Evolutionary conservation across 2,113 vertebrate genomes (phyloP).

Genomic region (Siniperca knerii): DNA sequence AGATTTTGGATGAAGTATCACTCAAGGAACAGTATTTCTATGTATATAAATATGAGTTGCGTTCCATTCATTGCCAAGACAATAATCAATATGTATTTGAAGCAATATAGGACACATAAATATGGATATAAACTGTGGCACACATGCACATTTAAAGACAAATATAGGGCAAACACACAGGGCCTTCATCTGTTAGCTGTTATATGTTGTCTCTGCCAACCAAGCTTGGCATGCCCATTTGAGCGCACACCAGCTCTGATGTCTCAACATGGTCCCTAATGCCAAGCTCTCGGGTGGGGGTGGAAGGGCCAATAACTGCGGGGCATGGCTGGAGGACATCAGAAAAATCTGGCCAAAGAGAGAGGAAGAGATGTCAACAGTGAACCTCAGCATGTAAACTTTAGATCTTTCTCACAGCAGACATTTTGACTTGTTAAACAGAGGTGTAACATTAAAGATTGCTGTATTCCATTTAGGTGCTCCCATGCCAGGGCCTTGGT

Average conservation of each 20-base stretch:
- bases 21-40: not conserved
- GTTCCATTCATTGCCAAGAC: not conserved
- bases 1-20: not conserved
- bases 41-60: not conserved
- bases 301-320: slow-evolving; percentile 9
- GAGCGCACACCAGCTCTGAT: slow-evolving; percentile 58
- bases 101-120: slow-evolving; percentile 6
- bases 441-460: not conserved
- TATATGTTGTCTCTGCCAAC: slow-evolving; percentile 50
- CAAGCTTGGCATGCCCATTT: slow-evolving; percentile 41
- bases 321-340: slow-evolving; percentile 52
- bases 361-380: slow-evolving; percentile 9
- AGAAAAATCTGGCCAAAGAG: slow-evolving; percentile 1
- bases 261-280: slow-evolving; percentile 53
- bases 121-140: not conserved
- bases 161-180: slow-evolving; percentile 35
- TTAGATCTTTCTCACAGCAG: not conserved
- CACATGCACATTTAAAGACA: not conserved
- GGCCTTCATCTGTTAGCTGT: slow-evolving; percentile 59
- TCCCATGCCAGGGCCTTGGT: not conserved
- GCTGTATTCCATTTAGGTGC: slow-evolving; percentile 2
- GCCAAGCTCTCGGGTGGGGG: slow-evolving; percentile 31
- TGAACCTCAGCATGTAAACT: not conserved
- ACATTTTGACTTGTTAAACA: slow-evolving; percentile 13
- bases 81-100: not conserved